Evolutionary conservation across 2,888 invertebrate species (phyloP).

Genomic region (Onchidella celtica): DNA sequence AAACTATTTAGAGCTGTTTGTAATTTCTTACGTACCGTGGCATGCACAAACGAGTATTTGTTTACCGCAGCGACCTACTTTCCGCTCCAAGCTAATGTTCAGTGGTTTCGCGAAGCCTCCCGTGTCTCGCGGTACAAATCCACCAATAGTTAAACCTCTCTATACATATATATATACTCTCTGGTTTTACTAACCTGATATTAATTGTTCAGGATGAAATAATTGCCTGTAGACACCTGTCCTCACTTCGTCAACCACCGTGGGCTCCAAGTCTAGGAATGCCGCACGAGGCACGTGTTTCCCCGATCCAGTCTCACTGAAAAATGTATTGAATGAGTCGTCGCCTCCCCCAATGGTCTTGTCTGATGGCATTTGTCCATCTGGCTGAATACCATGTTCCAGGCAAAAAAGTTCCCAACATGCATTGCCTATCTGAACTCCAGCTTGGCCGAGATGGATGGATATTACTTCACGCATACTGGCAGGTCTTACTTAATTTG

Average conservation of each 20-base stretch:
- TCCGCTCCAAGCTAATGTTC: no score
- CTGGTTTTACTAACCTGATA: conserved; percentile 38
- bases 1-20: no score
- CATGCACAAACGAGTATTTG: no score
- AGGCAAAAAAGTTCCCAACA: conserved; percentile 83
- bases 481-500: background rate
- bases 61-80: no score
- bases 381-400: conserved; percentile 80
- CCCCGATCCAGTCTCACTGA: conserved; percentile 93
- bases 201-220: conserved; percentile 42
- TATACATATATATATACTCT: no score
- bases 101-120: no score
- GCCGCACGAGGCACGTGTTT: conserved; percentile 85
- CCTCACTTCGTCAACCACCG: conserved; percentile 46
- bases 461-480: conserved; percentile 41
- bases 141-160: no score
- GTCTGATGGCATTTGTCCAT: conserved; percentile 81
- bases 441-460: conserved; percentile 40
- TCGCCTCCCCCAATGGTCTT: conserved; percentile 83
- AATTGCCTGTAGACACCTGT: conserved; percentile 41
- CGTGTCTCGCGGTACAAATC: no score
- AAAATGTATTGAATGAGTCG: conserved; percentile 91
- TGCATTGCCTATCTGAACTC: conserved; percentile 81
- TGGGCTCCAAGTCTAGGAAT: conserved; percentile 83
- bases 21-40: no score